Evolutionary conservation across 2,797 vertebrate genomes (phyloP).

Genomic region (Enteromius mattozi): DNA sequence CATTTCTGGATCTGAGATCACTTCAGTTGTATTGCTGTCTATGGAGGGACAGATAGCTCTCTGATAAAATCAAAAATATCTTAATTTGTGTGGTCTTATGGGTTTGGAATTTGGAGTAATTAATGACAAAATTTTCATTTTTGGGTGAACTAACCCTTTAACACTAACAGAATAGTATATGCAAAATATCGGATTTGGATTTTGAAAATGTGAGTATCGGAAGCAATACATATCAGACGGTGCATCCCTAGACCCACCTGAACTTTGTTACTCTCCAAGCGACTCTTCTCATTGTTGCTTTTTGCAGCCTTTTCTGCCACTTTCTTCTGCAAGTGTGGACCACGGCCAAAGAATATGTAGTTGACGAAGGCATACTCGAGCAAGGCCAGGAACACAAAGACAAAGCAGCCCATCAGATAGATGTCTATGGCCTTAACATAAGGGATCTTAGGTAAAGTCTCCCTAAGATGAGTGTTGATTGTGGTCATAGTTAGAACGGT

Average conservation of each 20-base stretch:
- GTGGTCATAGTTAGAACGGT: conserved; percentile 96
- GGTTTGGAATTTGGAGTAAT: no score
- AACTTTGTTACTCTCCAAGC: conserved; percentile 85
- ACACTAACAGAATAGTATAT: no score
- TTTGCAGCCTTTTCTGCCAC: conserved; percentile 84
- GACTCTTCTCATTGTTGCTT: conserved; percentile 79
- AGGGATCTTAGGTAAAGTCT: conserved; percentile 94
- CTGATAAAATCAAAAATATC: no score
- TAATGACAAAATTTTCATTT: no score
- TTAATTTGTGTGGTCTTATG: no score
- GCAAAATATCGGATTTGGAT: no score
- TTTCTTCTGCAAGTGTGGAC: conserved; percentile 89
- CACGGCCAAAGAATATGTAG: conserved; percentile 94
- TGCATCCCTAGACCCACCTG: conserved; percentile 77
- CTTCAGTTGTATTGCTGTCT: no score
- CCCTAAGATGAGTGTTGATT: conserved; percentile 92
- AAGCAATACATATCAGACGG: no score
- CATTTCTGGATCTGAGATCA: no score
- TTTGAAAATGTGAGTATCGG: no score
- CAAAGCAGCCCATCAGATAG: conserved; percentile 93
- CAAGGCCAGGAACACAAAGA: conserved; percentile 92
- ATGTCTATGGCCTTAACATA: conserved; percentile 94
- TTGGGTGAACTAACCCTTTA: no score
- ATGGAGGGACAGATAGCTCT: no score
- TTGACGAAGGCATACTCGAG: conserved; percentile 94